Evolutionary conservation across 92 coral and sea anemone species (phyloP).

Genomic region (Chrysogorgia sp.): DNA sequence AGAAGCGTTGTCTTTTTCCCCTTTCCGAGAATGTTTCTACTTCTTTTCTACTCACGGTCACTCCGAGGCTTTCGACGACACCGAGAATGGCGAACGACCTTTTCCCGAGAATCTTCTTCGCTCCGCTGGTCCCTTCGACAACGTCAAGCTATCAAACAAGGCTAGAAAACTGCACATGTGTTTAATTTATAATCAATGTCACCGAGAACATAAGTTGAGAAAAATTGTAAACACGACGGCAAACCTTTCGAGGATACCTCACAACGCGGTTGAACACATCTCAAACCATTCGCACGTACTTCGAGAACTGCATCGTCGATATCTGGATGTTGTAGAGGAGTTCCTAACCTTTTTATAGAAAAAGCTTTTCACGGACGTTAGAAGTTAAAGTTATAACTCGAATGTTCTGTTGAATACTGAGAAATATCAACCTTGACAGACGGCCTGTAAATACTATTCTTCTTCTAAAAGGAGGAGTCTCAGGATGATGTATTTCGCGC

Average conservation of each 20-base stretch:
- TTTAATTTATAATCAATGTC: background rate
- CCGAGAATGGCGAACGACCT: background rate
- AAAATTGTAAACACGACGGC: background rate
- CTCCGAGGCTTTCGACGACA: background rate
- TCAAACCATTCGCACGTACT: background rate
- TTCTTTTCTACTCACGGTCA: background rate
- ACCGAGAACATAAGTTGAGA: background rate
- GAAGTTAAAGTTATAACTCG: background rate
- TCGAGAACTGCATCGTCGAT: background rate
- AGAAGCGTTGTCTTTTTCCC: no score
- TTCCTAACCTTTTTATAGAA: background rate
- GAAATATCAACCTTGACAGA: no score
- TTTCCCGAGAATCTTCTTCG: background rate
- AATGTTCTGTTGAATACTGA: no score
- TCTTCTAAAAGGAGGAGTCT: no score
- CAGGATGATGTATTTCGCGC: no score
- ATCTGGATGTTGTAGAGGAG: background rate
- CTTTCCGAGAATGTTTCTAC: background rate
- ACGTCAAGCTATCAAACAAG: background rate
- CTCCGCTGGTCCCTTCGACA: background rate
- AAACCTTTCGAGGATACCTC: background rate
- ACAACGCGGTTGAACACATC: background rate
- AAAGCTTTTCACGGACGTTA: background rate
- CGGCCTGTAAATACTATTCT: no score
- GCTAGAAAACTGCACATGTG: slow-evolving; percentile 5